A percentile compares a stretch with the other conserved stretches of the same genome.
Conservation (phyloP, 2,888 invertebrate species). For the Nomada fucata region DNA sequence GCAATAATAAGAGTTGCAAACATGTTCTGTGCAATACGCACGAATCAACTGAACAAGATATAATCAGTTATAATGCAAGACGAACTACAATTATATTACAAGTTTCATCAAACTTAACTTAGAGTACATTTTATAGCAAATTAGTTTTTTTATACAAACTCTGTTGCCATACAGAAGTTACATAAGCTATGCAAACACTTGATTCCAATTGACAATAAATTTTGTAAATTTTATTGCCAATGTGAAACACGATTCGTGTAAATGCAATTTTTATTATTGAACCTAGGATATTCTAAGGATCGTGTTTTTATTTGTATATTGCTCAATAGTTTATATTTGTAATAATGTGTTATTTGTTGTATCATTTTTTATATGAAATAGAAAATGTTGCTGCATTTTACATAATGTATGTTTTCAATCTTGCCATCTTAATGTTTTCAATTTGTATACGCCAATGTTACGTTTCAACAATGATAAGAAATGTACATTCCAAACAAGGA, state of each 20-base stretch:
- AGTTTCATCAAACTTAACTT: slow-evolving; percentile 16
- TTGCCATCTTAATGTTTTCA: neutral
- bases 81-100: slow-evolving; percentile 20
- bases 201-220: slow-evolving; percentile 21
- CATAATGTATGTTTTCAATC: slow-evolving; percentile 26
- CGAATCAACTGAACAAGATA: slow-evolving; percentile 23
- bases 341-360: slow-evolving; percentile 84
- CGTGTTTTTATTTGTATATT: slow-evolving; percentile 84
- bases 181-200: neutral
- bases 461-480: slow-evolving; percentile 87
- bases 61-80: slow-evolving; percentile 20
- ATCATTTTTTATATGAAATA: slow-evolving; percentile 84
- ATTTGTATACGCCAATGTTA: slow-evolving; percentile 13
- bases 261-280: slow-evolving; percentile 81
- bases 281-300: slow-evolving; percentile 79
- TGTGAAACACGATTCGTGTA: slow-evolving; percentile 60
- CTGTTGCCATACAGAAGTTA: slow-evolving; percentile 11
- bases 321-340: slow-evolving; percentile 84
- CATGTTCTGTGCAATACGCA: slow-evolving; percentile 72
- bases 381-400: slow-evolving; percentile 84
- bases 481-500: slow-evolving; percentile 90
- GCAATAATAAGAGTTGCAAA: slow-evolving; percentile 80
- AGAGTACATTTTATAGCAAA: slow-evolving; percentile 17
- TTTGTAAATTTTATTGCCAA: slow-evolving; percentile 29
- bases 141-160: slow-evolving; percentile 20